Base-by-base conservation (phyloP, 2,113 vertebrate species). In the Phylloscopus trochilus region DNA sequence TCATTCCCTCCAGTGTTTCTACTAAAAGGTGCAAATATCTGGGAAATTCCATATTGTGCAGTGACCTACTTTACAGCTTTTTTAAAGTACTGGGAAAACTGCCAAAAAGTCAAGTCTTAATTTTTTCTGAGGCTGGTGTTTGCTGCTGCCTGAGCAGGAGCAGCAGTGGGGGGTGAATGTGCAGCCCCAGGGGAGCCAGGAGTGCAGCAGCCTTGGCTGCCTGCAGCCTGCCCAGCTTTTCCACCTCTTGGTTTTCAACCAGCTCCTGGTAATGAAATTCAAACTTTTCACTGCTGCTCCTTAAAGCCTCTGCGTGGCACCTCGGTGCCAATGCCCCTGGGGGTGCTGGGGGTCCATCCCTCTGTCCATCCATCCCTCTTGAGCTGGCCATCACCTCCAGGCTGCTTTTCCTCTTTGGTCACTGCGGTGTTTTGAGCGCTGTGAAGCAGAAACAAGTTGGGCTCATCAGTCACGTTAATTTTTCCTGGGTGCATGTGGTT, bases 321-420 rank as follows among this genome's bases (percentile, higher is more conserved):
- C 33, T 7, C 0, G 6, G 41, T 49, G 33, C 44, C 55, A 6
- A 1, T 1, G 19, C 9, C 24, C 15, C 60, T 23, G 1, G 1
- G 37, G 12, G 46, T 6, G 14, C 53, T 13, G 44, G 43, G 12
- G 15, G 26, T 14, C n/a, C 24, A 3, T 33, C 63, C 46, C 68
- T 13, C 1, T 1, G 7, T 55, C 35, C 11, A 4, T 37, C 63
- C n/a, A 4, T 39, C 59, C 56, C 1, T 4, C 15, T 12, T 35
- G 58, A 19, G 46, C 46, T 17, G 31, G 7, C 37, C 49, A 10
- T 8, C 0, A 0, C 44, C 69, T 51, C 41, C n/a, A 3, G 31
- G 5, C 64, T 63, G 52, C 1, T 8, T 33, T 18, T 7, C 23
- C 52, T 44, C 15, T 1, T 7, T 21, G 33, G 7, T 20, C 41